Base-by-base conservation (phyloP, 2,113 vertebrate genomes). In the Elephas maximus region DNA sequence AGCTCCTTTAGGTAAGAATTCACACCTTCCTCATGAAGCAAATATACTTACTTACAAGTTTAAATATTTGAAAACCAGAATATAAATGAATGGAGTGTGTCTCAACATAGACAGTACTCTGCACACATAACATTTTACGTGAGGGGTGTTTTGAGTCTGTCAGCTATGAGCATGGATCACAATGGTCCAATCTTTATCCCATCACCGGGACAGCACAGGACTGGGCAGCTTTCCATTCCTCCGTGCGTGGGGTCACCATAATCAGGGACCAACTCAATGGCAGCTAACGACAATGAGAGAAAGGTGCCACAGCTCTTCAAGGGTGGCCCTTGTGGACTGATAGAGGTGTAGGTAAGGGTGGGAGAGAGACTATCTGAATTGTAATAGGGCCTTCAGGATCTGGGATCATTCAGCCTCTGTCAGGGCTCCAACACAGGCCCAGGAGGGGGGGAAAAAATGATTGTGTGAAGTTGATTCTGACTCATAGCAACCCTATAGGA, bases 1-100 rank as follows among this genome's bases (percentile, higher is more conserved):
- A 91, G 63, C 80, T 97, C 92, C 95, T 73, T 53, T 63, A 85
- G 92, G 45, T 76, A 48, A 92, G 92, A 93, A n/a, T 69, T 92
- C 81, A 81, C 8, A 10, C 41, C 84, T 0, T 93, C 41, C 5
- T 67, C 76, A 73, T 7, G 41, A 82, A 88, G 62, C 57, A 33
- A 18, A 26, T 24, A 53, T 11, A 45, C 17, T 44, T n/a, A 41
- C 65, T 95, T 63, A 73, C 26, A 83, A 26, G 51, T 17, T 17
- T 41, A 37, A 5, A 48, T 9, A 51, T 95, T 62, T 84, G 62
- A 85, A 93, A 93, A 90, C 62, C 41, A 81, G 77, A 26, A 20
- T 11, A 24, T 69, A 91, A 84, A 88, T 2, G 57, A 44, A 51
- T 0, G 0, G 41, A 57, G 26, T 1, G 51, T 44, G 37, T 88